These are phyloP conservation scores for Eumeta japonica DNA, from an alignment of 1,140 invertebrate species.

Conservation along the genomic window DNA sequence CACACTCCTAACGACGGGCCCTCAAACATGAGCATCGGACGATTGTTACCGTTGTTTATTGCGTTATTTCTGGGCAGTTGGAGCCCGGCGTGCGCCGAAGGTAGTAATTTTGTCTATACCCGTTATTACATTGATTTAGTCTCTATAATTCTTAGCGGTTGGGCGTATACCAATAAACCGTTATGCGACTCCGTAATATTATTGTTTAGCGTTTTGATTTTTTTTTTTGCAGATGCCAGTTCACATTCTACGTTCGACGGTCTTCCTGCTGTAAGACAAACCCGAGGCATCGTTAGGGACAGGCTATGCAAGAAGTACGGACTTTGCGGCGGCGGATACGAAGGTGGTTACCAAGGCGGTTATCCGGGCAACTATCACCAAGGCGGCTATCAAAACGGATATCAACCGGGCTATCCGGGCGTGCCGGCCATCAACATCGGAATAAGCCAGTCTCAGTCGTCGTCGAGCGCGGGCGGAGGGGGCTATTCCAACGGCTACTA, in stretches of 20 bases:
- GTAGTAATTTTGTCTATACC: constrained; percentile 23
- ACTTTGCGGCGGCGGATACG: constrained; percentile 16
- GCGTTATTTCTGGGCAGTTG: constrained; percentile 15
- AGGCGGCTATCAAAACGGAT: constrained; percentile 15
- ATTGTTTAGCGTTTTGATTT: no score
- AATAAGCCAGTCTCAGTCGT: constrained; percentile 44
- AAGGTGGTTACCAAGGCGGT: background rate
- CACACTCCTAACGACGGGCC: no score
- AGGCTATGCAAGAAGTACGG: constrained; percentile 32
- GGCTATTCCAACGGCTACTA: constrained; percentile 26
- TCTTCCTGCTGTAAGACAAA: no score
- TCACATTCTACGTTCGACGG: no score
- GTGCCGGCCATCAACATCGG: constrained; percentile 35
- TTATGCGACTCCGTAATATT: constrained; percentile 24
- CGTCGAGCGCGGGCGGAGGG: constrained; percentile 29
- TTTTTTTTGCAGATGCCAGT: constrained; percentile 20
- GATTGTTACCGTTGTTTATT: no score
- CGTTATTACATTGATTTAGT: no score
- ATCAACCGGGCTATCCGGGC: constrained; percentile 23
- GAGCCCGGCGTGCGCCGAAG: constrained; percentile 20
- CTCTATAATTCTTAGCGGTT: no score
- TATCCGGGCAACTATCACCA: constrained; percentile 18
- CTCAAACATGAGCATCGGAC: no score
- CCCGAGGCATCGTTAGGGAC: no score
- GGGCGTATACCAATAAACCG: no score